Conservation (phyloP, 2,113 vertebrate species). For the Pavo muticus region DNA sequence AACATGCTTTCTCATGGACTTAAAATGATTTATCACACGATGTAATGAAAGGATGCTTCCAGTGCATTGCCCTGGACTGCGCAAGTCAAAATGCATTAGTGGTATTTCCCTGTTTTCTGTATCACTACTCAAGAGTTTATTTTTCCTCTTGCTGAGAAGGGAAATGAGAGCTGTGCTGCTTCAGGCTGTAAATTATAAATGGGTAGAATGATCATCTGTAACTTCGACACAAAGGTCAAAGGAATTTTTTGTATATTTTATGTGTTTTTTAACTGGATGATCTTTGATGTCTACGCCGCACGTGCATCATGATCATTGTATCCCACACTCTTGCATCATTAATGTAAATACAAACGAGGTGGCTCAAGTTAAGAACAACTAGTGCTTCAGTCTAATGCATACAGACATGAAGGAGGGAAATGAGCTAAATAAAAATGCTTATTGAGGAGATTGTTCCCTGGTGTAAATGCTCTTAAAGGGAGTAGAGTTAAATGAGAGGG, state of each 20-base stretch:
- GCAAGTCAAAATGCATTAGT: background rate
- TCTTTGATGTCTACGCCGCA: constrained; percentile 68
- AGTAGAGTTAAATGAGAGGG: background rate
- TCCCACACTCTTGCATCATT: constrained; percentile 18
- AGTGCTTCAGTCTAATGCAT: background rate
- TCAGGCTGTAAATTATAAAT: constrained; percentile 69
- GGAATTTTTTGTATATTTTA: background rate
- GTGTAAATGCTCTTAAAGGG: background rate
- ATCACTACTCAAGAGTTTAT: background rate
- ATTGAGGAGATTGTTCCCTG: constrained; percentile 29
- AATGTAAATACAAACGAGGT: constrained; percentile 36
- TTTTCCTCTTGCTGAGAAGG: background rate
- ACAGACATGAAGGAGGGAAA: constrained; percentile 19
- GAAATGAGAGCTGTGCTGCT: constrained; percentile 24
- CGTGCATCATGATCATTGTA: constrained; percentile 41
- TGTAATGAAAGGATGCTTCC: background rate
- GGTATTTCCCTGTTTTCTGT: constrained; percentile 7
- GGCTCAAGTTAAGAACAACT: constrained; percentile 31
- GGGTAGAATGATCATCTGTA: constrained; percentile 38
- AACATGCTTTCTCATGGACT: background rate
- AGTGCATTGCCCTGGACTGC: background rate
- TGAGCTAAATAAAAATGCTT: constrained; percentile 51
- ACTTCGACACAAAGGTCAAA: constrained; percentile 52
- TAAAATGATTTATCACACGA: background rate
- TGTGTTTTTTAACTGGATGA: constrained; percentile 51